phyloP scores from a whole-genome alignment of 1,140 invertebrate species.

The Caerostris darwini region DNA sequence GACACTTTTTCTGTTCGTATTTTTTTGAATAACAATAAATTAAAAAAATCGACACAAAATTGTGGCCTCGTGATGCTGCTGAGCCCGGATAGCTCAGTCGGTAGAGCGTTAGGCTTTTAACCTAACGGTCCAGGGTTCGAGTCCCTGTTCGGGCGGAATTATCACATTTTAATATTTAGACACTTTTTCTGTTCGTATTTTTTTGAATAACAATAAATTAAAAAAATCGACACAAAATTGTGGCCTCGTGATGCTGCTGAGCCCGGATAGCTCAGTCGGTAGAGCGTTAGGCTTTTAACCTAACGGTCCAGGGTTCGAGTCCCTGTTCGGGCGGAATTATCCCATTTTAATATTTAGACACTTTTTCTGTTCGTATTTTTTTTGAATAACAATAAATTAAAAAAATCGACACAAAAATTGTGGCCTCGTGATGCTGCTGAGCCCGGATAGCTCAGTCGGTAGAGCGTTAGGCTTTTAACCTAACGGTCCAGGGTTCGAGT shows the following conservation, averaged over 20 bases:
- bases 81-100: constrained; percentile 76
- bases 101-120: constrained; percentile 77
- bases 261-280: constrained; percentile 77
- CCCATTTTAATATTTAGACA: too few species aligned
- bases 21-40: too few species aligned
- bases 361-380: too few species aligned
- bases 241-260: background rate
- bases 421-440: background rate
- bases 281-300: constrained; percentile 77
- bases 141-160: constrained; percentile 72
- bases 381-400: too few species aligned
- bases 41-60: too few species aligned
- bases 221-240: too few species aligned
- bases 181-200: too few species aligned
- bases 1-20: too few species aligned
- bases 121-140: constrained; percentile 77
- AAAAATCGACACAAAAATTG: too few species aligned
- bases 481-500: constrained; percentile 77
- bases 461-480: constrained; percentile 77
- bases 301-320: constrained; percentile 77
- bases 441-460: constrained; percentile 77
- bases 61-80: too few species aligned
- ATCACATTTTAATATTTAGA: too few species aligned
- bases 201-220: too few species aligned
- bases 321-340: constrained; percentile 68